Percentiles rank a stretch among this genome's conserved stretches.
Conservation (phyloP, 2,113 vertebrate species). For the Dascyllus trimaculatus region DNA sequence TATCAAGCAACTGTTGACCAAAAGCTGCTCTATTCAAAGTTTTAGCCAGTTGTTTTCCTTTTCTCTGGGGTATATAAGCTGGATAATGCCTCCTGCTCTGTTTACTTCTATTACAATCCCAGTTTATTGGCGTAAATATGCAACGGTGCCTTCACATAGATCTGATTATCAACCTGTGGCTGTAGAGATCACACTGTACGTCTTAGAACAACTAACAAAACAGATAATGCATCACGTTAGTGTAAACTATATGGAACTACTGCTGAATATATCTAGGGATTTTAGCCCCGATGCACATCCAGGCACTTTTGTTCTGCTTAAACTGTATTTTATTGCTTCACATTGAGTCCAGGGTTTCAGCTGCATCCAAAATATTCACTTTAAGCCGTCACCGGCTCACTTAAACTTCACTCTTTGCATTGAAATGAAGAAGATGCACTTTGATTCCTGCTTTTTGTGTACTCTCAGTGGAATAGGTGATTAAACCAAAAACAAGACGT, state of each 20-base stretch:
- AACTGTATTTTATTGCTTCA: slow-evolving; percentile 18
- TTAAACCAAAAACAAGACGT: not conserved
- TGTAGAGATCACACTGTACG: slow-evolving; percentile 17
- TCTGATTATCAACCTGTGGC: slow-evolving; percentile 37
- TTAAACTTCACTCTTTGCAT: slow-evolving; percentile 1
- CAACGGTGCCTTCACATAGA: slow-evolving; percentile 68
- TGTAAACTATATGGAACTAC: slow-evolving; percentile 7
- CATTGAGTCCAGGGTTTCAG: slow-evolving; percentile 25
- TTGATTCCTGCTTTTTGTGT: not conserved
- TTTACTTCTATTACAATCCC: slow-evolving; percentile 34
- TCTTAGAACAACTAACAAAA: slow-evolving; percentile 12
- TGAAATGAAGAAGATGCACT: not conserved
- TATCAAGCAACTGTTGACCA: too few relatives aligned
- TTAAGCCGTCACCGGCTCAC: not conserved
- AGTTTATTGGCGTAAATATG: slow-evolving; percentile 37
- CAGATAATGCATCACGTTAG: not conserved
- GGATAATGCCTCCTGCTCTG: slow-evolving; percentile 29
- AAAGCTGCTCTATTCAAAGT: not conserved
- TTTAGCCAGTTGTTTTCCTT: slow-evolving; percentile 8
- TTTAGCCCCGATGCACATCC: slow-evolving; percentile 22
- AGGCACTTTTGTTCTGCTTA: not conserved
- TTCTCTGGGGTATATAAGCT: slow-evolving; percentile 38
- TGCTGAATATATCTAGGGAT: slow-evolving; percentile 6
- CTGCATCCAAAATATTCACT: slow-evolving; percentile 42
- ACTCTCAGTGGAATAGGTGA: not conserved